A percentile compares a stretch with the other conserved stretches of the same genome.
Evolutionary conservation across 2,888 invertebrate species (phyloP).

Genomic region (Anaspis maculata): DNA sequence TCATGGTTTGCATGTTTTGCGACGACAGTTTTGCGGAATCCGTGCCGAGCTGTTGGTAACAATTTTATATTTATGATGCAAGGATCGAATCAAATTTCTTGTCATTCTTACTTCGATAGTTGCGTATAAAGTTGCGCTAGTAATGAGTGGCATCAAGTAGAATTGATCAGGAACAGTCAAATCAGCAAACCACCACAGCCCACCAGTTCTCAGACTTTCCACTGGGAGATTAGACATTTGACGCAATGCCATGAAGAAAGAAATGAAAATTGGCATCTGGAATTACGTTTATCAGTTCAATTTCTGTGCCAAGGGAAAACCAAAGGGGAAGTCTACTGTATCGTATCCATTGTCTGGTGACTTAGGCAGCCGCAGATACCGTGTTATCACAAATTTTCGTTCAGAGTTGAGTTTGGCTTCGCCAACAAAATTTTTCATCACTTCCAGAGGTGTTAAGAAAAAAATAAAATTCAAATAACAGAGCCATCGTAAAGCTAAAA

Average conservation of each 20-base stretch:
- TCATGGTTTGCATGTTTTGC: constrained; percentile 62
- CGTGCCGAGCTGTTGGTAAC: constrained; percentile 54
- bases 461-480: no score
- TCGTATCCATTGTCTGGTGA: no score
- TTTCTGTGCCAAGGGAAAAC: no score
- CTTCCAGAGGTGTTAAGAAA: no score
- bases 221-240: constrained; percentile 87
- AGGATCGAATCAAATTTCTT: neutral
- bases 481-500: no score
- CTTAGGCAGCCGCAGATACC: no score
- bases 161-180: constrained; percentile 85
- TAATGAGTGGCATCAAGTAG: constrained; percentile 77
- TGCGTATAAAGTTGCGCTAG: constrained; percentile 70
- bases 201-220: constrained; percentile 82
- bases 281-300: constrained; percentile 16
- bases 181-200: constrained; percentile 88
- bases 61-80: constrained; percentile 1
- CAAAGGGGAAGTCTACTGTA: no score
- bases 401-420: no score
- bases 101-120: constrained; percentile 63
- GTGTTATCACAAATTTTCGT: no score
- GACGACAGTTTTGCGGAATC: constrained; percentile 62
- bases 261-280: constrained; percentile 80
- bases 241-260: constrained; percentile 82
- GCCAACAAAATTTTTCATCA: no score